phyloP scores from a whole-genome alignment of 2,113 vertebrate species.

The Alligator mississippiensis region DNA sequence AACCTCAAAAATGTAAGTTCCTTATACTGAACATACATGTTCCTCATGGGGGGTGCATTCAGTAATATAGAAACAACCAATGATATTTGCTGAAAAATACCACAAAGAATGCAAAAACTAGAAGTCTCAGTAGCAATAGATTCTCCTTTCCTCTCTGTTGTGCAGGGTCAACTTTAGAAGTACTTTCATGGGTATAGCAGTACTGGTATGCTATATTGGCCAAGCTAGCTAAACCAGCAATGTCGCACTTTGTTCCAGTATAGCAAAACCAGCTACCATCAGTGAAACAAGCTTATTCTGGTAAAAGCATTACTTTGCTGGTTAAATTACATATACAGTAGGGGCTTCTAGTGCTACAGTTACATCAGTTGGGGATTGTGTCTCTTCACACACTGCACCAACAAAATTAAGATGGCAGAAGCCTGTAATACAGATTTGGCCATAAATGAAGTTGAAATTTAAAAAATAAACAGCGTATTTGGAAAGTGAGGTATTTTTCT shows the following conservation, averaged over 20 bases:
- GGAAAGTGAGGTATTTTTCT: neutral
- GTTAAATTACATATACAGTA: neutral
- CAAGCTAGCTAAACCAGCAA: fast-evolving
- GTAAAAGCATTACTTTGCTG: neutral
- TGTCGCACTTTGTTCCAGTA: neutral
- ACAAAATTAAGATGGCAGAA: neutral
- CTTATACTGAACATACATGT: neutral
- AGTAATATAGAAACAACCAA: neutral
- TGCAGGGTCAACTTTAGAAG: neutral
- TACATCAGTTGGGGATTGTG: neutral
- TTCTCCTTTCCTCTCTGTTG: neutral
- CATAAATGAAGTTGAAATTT: neutral
- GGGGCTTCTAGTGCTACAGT: neutral
- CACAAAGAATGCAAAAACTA: neutral
- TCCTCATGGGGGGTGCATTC: neutral
- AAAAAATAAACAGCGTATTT: neutral
- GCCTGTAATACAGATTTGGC: neutral
- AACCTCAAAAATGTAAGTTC: neutral
- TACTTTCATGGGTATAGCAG: neutral
- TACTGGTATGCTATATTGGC: neutral
- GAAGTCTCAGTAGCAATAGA: neutral
- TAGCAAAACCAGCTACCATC: neutral
- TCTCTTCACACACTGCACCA: neutral
- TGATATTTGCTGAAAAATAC: neutral
- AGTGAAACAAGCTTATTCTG: neutral